Conservation (phyloP, 2,888 invertebrate genomes). For the Ceraclea dissimilis region DNA sequence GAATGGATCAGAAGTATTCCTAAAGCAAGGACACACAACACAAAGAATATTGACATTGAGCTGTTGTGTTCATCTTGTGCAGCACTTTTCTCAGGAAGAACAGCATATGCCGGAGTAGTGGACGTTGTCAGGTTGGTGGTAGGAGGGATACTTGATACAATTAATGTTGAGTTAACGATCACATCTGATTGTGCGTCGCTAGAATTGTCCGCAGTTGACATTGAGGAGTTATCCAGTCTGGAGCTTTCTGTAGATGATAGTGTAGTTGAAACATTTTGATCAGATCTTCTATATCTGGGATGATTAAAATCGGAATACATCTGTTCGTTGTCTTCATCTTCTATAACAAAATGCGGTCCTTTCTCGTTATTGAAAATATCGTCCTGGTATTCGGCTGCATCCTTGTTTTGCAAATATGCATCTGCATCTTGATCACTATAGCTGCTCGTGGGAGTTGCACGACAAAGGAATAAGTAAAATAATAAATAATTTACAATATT, state of each 20-base stretch:
- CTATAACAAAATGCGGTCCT: background rate
- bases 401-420: background rate
- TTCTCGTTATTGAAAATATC: background rate
- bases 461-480: background rate
- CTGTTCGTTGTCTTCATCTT: background rate
- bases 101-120: constrained; percentile 63
- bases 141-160: constrained; percentile 7
- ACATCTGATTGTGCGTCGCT: constrained; percentile 15
- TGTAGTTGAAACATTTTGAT: constrained; percentile 2
- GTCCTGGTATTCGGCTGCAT: background rate
- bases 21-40: constrained; percentile 87
- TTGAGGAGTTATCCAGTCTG: constrained; percentile 13
- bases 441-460: background rate
- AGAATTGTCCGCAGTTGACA: constrained; percentile 9
- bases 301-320: constrained; percentile 7
- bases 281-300: constrained; percentile 15
- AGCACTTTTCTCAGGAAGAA: constrained; percentile 80
- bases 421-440: background rate
- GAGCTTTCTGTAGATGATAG: constrained; percentile 10
- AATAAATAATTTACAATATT: no score
- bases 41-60: constrained; percentile 97
- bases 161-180: constrained; percentile 10
- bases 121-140: constrained; percentile 30
- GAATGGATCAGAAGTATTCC: constrained; percentile 92
- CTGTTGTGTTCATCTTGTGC: constrained; percentile 95